Percentiles rank a stretch among this genome's conserved stretches.
phyloP scores from a whole-genome alignment of 2,797 vertebrate genomes.

The Mareca penelope region DNA sequence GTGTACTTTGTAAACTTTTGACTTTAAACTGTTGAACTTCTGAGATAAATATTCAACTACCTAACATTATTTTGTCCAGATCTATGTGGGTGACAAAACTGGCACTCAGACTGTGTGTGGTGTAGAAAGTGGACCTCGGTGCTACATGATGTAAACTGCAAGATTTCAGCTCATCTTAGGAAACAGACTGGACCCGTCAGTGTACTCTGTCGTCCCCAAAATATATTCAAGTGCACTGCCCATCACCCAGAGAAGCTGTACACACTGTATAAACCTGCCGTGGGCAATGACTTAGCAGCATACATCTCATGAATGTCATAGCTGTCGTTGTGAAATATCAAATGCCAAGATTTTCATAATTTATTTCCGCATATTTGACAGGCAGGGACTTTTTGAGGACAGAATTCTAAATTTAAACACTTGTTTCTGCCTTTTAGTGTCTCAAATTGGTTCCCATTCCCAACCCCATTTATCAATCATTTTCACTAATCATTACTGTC shows the following conservation, averaged over 20 bases:
- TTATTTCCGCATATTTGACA: background rate
- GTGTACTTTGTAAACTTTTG: rapidly evolving
- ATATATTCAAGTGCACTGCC: rapidly evolving
- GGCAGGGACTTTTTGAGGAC: constrained; percentile 24
- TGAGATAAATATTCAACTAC: rapidly evolving
- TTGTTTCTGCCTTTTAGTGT: constrained; percentile 7
- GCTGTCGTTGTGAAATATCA: constrained; percentile 32
- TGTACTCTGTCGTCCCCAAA: background rate
- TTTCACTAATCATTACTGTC: background rate
- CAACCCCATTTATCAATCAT: constrained; percentile 2
- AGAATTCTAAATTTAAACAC: constrained; percentile 11
- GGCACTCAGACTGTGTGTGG: rapidly evolving
- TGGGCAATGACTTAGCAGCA: constrained; percentile 3
- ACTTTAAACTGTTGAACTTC: background rate
- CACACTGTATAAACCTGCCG: background rate
- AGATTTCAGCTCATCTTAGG: background rate
- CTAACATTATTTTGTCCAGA: rapidly evolving
- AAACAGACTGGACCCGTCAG: rapidly evolving
- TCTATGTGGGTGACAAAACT: rapidly evolving
- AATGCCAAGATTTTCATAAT: background rate
- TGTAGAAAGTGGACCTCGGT: background rate
- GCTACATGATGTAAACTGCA: background rate
- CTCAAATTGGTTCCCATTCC: background rate
- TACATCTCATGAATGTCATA: constrained; percentile 8
- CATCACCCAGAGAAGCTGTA: background rate